A percentile compares a stretch with the other conserved stretches of the same genome.
phyloP scores from a whole-genome alignment of 2,888 invertebrate species.

The Cremastinae sp. region DNA sequence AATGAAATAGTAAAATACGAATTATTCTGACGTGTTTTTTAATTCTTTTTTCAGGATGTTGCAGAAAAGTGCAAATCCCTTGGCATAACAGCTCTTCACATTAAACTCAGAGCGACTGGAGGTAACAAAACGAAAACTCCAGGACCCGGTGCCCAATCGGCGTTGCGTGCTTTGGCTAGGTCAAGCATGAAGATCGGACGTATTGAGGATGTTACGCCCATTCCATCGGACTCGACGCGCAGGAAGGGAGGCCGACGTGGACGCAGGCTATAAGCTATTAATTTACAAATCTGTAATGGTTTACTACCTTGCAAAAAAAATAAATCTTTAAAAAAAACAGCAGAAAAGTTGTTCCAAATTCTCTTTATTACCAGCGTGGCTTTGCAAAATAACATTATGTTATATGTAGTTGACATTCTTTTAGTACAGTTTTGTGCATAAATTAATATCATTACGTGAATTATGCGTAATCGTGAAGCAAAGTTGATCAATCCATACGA shows the following conservation, averaged over 20 bases:
- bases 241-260: slow-evolving; percentile 99
- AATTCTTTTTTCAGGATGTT: slow-evolving; percentile 88
- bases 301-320: slow-evolving; percentile 58
- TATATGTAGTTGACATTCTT: slow-evolving; percentile 8
- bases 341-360: slow-evolving; percentile 7
- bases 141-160: slow-evolving; percentile 99
- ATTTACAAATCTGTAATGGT: slow-evolving; percentile 60
- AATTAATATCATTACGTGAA: slow-evolving; percentile 19
- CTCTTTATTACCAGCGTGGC: slow-evolving; percentile 9
- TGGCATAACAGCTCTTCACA: slow-evolving; percentile 98
- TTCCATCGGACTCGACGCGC: slow-evolving; percentile 99
- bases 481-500: neutral
- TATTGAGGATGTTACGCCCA: slow-evolving; percentile 99
- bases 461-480: neutral
- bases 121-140: slow-evolving; percentile 99
- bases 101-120: slow-evolving; percentile 98
- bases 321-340: slow-evolving; percentile 52
- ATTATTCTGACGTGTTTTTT: neutral
- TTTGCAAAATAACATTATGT: slow-evolving; percentile 38
- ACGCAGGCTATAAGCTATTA: slow-evolving; percentile 94
- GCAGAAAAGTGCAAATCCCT: slow-evolving; percentile 98
- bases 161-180: slow-evolving; percentile 97
- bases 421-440: slow-evolving; percentile 14
- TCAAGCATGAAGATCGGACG: slow-evolving; percentile 99
- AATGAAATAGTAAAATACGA: neutral